phyloP scores from a whole-genome alignment of 2,113 vertebrate genomes.

The Gila orcuttii region DNA sequence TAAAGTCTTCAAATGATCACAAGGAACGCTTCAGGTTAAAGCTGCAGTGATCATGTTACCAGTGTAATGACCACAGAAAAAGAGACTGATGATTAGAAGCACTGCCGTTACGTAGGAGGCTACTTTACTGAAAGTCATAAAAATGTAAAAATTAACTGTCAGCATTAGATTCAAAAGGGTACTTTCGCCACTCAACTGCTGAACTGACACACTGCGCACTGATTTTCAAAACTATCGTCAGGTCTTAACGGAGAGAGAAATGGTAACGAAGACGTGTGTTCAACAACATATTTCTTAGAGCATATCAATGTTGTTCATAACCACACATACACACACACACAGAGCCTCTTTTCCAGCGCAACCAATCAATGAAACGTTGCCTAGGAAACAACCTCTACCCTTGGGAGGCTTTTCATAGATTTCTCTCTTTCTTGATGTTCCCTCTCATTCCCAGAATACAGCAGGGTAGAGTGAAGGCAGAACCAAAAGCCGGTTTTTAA shows the following conservation, averaged over 20 bases:
- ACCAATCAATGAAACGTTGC: constrained; percentile 77
- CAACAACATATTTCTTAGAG: constrained; percentile 56
- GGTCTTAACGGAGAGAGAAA: constrained; percentile 28
- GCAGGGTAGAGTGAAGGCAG: constrained; percentile 43
- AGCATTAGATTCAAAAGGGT: constrained; percentile 6
- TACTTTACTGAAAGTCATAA: constrained; percentile 3
- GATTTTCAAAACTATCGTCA: constrained; percentile 2
- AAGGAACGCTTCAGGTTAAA: background rate
- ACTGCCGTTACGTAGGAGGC: background rate
- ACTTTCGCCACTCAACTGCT: constrained; percentile 9
- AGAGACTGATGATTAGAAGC: background rate
- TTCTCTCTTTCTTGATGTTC: constrained; percentile 66
- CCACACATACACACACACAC: constrained; percentile 48
- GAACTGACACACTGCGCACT: background rate
- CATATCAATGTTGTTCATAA: constrained; percentile 57
- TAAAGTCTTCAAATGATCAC: background rate
- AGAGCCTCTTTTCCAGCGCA: constrained; percentile 64
- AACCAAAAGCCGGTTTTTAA: constrained; percentile 32
- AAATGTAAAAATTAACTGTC: background rate
- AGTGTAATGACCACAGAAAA: background rate
- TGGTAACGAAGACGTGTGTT: constrained; percentile 34
- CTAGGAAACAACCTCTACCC: constrained; percentile 83
- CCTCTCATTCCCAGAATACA: constrained; percentile 65
- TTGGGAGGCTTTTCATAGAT: constrained; percentile 72
- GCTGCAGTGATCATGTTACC: background rate